phyloP scores from a whole-genome alignment of 37 sponge, comb jelly and placozoan genomes.

The Spongilla lacustris region DNA sequence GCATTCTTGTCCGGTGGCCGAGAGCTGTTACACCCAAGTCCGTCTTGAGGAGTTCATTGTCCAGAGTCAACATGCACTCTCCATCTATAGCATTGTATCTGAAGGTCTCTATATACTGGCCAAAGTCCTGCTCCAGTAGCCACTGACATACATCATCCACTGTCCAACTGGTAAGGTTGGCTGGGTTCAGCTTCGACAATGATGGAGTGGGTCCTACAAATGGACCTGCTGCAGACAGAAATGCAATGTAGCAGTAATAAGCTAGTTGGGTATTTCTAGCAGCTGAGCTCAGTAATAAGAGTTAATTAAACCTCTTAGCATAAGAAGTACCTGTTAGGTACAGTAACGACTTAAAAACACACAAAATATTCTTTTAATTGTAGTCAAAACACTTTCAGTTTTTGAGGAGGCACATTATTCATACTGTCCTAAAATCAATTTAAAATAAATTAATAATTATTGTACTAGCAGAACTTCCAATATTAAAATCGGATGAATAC shows the following conservation, averaged over 20 bases:
- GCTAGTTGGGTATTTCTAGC: too few relatives aligned
- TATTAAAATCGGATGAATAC: too few relatives aligned
- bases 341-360: too few relatives aligned
- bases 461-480: too few relatives aligned
- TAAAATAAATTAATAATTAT: too few relatives aligned
- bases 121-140: slow-evolving; percentile 56
- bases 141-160: slow-evolving; percentile 65
- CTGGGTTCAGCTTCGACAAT: slow-evolving; percentile 68
- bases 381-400: too few relatives aligned
- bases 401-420: too few relatives aligned
- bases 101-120: slow-evolving; percentile 61
- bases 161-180: slow-evolving; percentile 76
- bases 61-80: slow-evolving; percentile 68
- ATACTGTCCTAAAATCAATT: too few relatives aligned
- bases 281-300: too few relatives aligned
- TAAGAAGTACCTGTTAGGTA: too few relatives aligned
- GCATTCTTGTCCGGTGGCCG: slow-evolving; percentile 64
- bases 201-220: slow-evolving; percentile 15
- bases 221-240: neutral
- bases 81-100: slow-evolving; percentile 67
- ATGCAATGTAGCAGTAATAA: neutral
- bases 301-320: too few relatives aligned
- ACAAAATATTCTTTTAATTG: too few relatives aligned
- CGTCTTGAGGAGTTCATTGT: slow-evolving; percentile 49
- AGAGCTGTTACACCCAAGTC: slow-evolving; percentile 65